Percentiles rank a stretch among this genome's conserved stretches.
These are phyloP conservation scores for Spheniscus mendiculus DNA, from an alignment of 2,113 vertebrate genomes.

Conservation along the genomic window DNA sequence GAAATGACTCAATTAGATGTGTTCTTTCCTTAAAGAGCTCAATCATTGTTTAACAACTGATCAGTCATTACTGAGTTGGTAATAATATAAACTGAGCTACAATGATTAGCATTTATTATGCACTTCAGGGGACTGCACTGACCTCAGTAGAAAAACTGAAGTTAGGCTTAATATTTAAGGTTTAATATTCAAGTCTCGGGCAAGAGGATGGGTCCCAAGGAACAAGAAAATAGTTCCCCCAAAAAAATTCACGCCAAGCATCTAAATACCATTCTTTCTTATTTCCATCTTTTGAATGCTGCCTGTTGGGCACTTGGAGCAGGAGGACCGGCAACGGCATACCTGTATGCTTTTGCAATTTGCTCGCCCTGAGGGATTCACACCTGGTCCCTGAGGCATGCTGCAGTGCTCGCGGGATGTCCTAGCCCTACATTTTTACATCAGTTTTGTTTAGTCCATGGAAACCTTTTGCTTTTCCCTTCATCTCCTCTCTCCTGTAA, in stretches of 20 bases:
- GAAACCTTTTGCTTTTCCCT: background rate
- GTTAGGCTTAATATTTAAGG: background rate
- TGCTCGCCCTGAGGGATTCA: background rate
- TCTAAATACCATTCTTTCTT: background rate
- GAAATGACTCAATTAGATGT: background rate
- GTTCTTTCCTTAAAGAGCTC: background rate
- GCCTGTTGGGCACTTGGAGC: background rate
- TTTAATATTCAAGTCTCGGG: background rate
- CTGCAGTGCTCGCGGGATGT: background rate
- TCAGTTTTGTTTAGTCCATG: background rate
- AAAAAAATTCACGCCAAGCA: background rate
- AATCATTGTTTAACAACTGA: background rate
- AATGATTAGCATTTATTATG: background rate
- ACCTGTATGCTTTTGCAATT: background rate
- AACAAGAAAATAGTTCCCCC: rapidly evolving
- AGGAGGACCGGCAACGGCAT: background rate
- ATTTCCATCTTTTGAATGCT: background rate
- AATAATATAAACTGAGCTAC: background rate
- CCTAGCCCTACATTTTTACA: background rate
- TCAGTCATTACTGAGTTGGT: background rate
- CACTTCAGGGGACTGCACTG: background rate
- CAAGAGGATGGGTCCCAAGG: background rate
- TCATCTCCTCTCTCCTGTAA: background rate
- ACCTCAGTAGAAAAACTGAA: background rate
- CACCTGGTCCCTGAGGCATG: background rate